Evolutionary conservation across 2,113 vertebrate genomes (phyloP).

Genomic region (Pithys albifrons): DNA sequence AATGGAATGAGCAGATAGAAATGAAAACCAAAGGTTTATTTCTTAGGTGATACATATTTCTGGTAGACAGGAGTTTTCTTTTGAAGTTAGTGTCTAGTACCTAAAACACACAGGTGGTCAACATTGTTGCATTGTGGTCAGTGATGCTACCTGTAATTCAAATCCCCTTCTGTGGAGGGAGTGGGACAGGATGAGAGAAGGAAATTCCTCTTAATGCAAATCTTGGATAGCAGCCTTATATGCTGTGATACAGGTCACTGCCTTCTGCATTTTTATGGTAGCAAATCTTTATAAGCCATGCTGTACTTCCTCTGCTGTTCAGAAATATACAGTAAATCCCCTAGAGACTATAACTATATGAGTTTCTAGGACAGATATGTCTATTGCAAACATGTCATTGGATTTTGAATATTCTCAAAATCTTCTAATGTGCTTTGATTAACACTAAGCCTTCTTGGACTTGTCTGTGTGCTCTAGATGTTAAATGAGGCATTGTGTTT

Average conservation of each 20-base stretch:
- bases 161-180: background rate
- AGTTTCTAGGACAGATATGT: slow-evolving; percentile 35
- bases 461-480: background rate
- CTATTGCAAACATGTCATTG: background rate
- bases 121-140: background rate
- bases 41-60: background rate
- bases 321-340: background rate
- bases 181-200: background rate
- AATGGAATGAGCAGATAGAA: background rate
- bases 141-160: background rate
- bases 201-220: slow-evolving; percentile 17
- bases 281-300: slow-evolving; percentile 14
- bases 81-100: background rate
- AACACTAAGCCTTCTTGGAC: slow-evolving; percentile 4
- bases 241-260: slow-evolving; percentile 5
- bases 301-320: background rate
- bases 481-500: slow-evolving; percentile 25
- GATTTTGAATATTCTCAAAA: slow-evolving; percentile 6
- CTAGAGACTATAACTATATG: background rate
- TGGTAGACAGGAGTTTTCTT: background rate
- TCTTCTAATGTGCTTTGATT: slow-evolving; percentile 24
- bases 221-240: background rate
- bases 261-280: slow-evolving; percentile 36
- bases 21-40: background rate
- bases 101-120: background rate